phyloP scores from a whole-genome alignment of 2,888 invertebrate species.

The Oasisia sp. region DNA sequence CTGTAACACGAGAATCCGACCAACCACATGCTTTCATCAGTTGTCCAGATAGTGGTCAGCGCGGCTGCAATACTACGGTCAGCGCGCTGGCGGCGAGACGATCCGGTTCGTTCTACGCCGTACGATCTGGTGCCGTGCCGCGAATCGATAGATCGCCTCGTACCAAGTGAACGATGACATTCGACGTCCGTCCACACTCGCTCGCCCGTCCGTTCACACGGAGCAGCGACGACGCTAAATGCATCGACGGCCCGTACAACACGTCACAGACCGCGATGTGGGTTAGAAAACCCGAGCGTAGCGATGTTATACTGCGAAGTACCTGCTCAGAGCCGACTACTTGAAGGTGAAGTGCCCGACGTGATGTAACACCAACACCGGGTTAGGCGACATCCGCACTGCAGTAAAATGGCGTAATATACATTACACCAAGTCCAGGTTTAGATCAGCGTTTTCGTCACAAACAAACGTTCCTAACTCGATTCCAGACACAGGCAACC shows the following conservation, averaged over 20 bases:
- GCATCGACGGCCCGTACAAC: background rate
- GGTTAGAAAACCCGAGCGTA: background rate
- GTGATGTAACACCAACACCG: too few relatives aligned
- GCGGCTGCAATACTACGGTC: background rate
- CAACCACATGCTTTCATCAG: background rate
- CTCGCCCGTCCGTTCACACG: background rate
- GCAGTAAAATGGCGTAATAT: background rate
- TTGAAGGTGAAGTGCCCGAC: background rate
- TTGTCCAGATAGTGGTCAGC: background rate
- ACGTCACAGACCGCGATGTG: background rate
- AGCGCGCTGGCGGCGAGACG: background rate
- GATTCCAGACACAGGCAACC: background rate
- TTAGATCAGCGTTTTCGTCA: background rate
- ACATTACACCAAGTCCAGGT: background rate
- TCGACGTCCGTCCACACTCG: background rate
- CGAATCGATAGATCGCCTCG: constrained; percentile 6
- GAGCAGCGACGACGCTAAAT: background rate
- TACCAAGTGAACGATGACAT: background rate
- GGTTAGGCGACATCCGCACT: background rate
- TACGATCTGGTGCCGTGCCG: background rate
- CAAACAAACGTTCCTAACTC: background rate
- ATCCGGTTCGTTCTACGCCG: background rate
- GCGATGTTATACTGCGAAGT: background rate
- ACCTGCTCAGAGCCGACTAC: background rate
- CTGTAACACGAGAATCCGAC: background rate